phyloP scores from a whole-genome alignment of 2,797 vertebrate genomes.

The Myotis pilosus region DNA sequence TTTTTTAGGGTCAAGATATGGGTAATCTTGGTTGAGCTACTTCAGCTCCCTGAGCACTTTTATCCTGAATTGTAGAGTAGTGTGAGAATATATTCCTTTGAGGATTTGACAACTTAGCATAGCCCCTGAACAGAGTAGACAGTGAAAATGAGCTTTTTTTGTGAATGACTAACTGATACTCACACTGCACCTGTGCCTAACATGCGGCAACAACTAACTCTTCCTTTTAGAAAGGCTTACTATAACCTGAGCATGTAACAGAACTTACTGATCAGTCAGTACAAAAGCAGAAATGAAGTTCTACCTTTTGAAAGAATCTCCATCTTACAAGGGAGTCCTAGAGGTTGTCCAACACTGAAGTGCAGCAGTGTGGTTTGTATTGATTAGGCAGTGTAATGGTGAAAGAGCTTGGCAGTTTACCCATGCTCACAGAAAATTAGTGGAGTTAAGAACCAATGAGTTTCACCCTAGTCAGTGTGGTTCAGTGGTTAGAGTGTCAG shows the following conservation, averaged over 20 bases:
- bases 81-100: neutral
- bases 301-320: neutral
- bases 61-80: neutral
- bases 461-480: neutral
- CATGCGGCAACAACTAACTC: neutral
- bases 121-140: neutral
- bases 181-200: neutral
- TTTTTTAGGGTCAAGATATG: neutral
- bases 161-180: neutral
- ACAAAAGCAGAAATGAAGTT: slow-evolving; percentile 28
- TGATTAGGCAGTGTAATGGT: neutral
- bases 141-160: neutral
- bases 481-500: too few species aligned
- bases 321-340: neutral
- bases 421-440: neutral
- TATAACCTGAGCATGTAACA: neutral
- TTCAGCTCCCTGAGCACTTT: neutral
- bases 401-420: neutral
- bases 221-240: slow-evolving; percentile 30
- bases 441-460: slow-evolving; percentile 21
- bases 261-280: neutral
- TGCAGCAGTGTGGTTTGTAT: neutral
- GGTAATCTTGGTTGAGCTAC: neutral
- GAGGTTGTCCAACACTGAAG: neutral
- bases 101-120: neutral